These are phyloP conservation scores for Sanderia malayensis DNA, from an alignment of 30 jellyfish, hydroid and myxozoan genomes.

Conservation along the genomic window DNA sequence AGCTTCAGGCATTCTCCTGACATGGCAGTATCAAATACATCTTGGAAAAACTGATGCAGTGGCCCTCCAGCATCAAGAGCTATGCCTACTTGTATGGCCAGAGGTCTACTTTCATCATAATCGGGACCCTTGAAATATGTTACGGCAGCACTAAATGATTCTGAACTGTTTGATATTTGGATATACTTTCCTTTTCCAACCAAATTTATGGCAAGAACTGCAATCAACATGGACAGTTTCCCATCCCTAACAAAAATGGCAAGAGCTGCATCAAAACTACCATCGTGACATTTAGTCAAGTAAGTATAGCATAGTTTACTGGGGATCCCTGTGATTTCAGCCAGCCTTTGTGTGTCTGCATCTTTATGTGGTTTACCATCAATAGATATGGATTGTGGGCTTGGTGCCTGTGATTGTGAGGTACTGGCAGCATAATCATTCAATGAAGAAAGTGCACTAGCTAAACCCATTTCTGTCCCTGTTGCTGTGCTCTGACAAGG, in stretches of 20 bases:
- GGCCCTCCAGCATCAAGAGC: neutral
- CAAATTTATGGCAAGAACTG: neutral
- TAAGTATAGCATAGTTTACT: neutral
- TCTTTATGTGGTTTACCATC: neutral
- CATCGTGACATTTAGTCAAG: neutral
- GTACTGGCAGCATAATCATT: too few species aligned
- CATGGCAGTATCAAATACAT: neutral
- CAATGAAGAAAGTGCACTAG: too few species aligned
- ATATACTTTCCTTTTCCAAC: neutral
- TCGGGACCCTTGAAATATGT: neutral
- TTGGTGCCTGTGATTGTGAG: too few species aligned
- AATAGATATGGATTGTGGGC: too few species aligned
- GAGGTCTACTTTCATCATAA: neutral
- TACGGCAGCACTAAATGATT: neutral
- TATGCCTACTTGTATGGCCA: neutral
- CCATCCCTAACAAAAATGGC: neutral
- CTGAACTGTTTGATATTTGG: neutral
- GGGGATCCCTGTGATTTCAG: neutral
- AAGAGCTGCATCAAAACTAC: neutral
- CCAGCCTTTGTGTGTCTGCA: neutral
- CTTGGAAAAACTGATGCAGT: neutral
- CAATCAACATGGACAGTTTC: neutral
- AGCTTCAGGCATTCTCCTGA: neutral
- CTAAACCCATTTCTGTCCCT: too few species aligned
- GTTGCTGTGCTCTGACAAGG: too few species aligned